Evolutionary conservation across 2,797 vertebrate species (phyloP).

Genomic region (Pelodytes ibericus): DNA sequence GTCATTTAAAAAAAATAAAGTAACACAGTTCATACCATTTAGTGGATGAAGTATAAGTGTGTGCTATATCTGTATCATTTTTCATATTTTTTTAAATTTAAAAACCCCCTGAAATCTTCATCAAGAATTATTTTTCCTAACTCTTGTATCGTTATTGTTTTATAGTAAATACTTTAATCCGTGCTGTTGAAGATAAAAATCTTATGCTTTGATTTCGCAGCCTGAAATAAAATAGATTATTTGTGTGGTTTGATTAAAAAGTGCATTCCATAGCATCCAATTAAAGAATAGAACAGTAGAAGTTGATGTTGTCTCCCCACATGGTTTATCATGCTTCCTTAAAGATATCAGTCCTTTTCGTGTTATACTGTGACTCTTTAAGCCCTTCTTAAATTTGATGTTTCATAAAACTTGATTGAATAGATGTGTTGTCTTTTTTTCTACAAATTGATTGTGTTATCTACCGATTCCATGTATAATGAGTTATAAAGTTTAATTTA

Average conservation of each 20-base stretch:
- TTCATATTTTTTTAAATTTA: too few species aligned
- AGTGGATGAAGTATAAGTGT: too few species aligned
- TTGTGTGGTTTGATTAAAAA: slow-evolving; percentile 50
- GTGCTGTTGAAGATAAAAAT: slow-evolving; percentile 44
- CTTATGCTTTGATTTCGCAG: slow-evolving; percentile 45
- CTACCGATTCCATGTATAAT: slow-evolving; percentile 13
- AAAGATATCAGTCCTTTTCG: slow-evolving; percentile 18
- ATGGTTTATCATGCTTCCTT: slow-evolving; percentile 38
- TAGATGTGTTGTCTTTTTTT: slow-evolving; percentile 11
- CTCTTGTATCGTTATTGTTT: neutral
- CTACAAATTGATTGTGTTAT: neutral
- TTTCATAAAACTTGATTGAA: slow-evolving; percentile 14
- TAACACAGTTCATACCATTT: too few species aligned
- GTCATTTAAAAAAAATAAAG: too few species aligned
- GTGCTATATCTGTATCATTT: too few species aligned
- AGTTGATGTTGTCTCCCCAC: slow-evolving; percentile 37
- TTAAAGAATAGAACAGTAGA: slow-evolving; percentile 44
- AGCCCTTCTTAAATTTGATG: slow-evolving; percentile 23
- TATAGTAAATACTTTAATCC: slow-evolving; percentile 34
- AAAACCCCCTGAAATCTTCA: too few species aligned
- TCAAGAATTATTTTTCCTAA: too few species aligned
- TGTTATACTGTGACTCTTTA: slow-evolving; percentile 39
- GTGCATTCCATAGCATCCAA: slow-evolving; percentile 44
- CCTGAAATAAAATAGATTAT: slow-evolving; percentile 50
- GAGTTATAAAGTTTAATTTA: neutral